These are phyloP conservation scores for Bos javanicus DNA, from an alignment of 2,113 vertebrate species.

Conservation along the genomic window DNA sequence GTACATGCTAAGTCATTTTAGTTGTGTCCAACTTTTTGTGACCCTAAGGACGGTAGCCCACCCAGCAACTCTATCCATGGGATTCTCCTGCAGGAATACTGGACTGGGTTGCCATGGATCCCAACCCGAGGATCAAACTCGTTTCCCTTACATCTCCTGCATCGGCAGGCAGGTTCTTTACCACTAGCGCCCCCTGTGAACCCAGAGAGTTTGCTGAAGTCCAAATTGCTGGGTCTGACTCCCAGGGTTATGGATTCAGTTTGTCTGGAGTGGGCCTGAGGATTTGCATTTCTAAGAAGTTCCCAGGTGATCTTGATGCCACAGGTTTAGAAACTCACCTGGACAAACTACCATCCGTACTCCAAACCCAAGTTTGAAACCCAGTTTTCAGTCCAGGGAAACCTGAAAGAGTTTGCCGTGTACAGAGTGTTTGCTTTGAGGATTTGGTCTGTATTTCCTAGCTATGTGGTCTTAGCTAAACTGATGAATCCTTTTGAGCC, in stretches of 20 bases:
- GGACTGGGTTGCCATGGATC: no score
- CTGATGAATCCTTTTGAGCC: neutral
- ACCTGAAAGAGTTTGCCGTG: neutral
- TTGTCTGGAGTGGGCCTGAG: neutral
- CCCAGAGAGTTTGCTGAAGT: neutral
- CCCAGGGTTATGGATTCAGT: neutral
- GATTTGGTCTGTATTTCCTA: neutral
- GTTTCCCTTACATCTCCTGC: neutral
- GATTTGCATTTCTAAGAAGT: neutral
- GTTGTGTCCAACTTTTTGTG: neutral
- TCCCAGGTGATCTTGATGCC: neutral
- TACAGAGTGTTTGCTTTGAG: neutral
- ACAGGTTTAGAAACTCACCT: rapidly evolving
- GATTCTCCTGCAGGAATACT: neutral
- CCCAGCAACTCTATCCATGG: neutral
- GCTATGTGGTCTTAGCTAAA: neutral
- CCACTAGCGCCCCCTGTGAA: neutral
- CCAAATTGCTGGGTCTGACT: neutral
- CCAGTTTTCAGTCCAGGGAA: neutral
- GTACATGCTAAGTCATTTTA: neutral
- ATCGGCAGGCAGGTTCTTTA: neutral
- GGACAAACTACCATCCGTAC: rapidly evolving
- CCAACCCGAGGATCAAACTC: neutral
- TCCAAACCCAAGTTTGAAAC: neutral
- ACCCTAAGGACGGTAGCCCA: neutral